These are phyloP conservation scores for Hemitrygon akajei DNA, from an alignment of 2,797 vertebrate genomes.

Conservation along the genomic window DNA sequence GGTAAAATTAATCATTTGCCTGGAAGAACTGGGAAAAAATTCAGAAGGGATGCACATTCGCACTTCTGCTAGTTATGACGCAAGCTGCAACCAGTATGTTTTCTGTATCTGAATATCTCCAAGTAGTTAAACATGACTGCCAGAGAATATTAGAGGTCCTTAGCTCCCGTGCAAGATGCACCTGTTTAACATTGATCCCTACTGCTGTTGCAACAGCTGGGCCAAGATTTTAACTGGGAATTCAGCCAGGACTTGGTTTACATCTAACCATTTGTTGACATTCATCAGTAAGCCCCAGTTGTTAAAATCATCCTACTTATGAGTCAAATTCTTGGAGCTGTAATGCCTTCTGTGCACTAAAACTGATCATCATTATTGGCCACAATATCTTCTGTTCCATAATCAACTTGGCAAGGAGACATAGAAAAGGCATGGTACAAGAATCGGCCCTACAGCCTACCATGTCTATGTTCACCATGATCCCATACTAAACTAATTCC, in stretches of 20 bases:
- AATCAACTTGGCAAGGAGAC: background rate
- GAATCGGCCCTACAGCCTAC: too few relatives aligned
- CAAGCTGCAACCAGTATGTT: conserved; percentile 3
- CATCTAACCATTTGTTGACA: background rate
- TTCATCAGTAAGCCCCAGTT: background rate
- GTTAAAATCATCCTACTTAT: background rate
- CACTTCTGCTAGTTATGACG: background rate
- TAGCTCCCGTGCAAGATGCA: background rate
- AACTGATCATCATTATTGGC: background rate
- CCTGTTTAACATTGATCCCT: conserved; percentile 8
- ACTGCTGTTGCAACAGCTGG: background rate
- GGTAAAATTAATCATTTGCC: background rate
- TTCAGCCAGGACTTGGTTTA: background rate
- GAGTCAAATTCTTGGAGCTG: background rate
- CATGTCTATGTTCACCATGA: too few relatives aligned
- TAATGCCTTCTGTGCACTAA: background rate
- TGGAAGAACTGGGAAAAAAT: background rate
- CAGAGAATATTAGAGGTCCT: background rate
- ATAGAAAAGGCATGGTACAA: too few relatives aligned
- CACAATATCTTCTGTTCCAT: background rate
- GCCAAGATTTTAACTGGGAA: background rate
- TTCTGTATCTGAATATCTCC: background rate
- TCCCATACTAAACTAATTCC: too few relatives aligned
- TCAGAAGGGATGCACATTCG: background rate
- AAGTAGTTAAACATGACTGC: background rate